These are phyloP conservation scores for Bryconaethiops microstoma DNA, from an alignment of 2,797 vertebrate species.

Conservation along the genomic window DNA sequence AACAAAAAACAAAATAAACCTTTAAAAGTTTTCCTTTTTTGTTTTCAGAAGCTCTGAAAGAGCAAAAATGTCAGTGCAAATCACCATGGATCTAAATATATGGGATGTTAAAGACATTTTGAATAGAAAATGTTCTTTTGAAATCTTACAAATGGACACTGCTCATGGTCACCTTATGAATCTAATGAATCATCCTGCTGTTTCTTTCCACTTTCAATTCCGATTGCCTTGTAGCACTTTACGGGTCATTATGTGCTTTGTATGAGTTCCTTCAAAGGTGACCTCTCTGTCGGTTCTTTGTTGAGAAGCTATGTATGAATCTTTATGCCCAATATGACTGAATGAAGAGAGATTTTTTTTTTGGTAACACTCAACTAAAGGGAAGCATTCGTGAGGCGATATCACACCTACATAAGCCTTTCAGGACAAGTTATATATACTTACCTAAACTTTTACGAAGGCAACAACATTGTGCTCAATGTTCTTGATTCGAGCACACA, in stretches of 20 bases:
- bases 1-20: background rate
- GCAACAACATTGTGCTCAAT: no score
- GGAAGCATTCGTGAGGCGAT: no score
- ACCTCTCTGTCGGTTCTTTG: background rate
- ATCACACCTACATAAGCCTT: no score
- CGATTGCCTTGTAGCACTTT: background rate
- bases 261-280: background rate
- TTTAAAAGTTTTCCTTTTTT: background rate
- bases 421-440: no score
- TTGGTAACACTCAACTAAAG: no score
- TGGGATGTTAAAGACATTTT: background rate
- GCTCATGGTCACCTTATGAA: background rate
- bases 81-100: background rate
- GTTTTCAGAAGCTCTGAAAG: background rate
- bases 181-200: constrained; percentile 2
- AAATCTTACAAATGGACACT: background rate
- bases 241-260: constrained; percentile 11
- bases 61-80: background rate
- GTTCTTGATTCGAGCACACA: no score
- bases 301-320: background rate
- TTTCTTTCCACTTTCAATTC: constrained; percentile 6
- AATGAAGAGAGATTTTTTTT: background rate
- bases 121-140: background rate
- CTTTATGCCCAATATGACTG: background rate
- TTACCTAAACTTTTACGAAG: no score